Evolutionary conservation across 1,140 invertebrate species (phyloP), one percentile per base, ranked within the genome.

Genomic region (Pachypsylla venusta): DNA sequence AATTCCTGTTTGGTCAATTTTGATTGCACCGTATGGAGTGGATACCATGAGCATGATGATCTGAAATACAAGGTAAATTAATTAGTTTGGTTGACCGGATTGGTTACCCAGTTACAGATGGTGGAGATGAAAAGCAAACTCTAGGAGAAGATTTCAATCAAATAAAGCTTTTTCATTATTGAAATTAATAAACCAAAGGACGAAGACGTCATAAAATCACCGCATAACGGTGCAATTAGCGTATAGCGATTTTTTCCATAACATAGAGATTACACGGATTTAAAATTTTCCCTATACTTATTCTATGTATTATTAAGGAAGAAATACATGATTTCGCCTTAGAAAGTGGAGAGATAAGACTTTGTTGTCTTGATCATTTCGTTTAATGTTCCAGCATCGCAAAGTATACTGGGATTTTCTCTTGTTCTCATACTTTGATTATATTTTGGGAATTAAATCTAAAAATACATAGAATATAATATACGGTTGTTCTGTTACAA

Each of bases 41-140:
- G 79, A 78, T 0, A 78, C 71, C 25, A 83, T 68, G n/a, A 81
- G 63, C 4, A 77, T 78, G 60, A 81, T 78, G 62, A 80, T 74
- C 81, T 83, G 66, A 61, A 58, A 64, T 24, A 35, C 13, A 53
- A 12, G 24, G 12, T 7, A 35, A 16, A 57, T 19, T 24, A 25
- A 55, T 3, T 24, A 14, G 4, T 5, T 24, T 12, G 16, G n/a
- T 25, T 57, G 4, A 22, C 7, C 16, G 10, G 48, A 16, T 39
- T 12, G n/a, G 10, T n/a, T 39, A 39, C 30, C 30, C n/a, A 39
- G 30, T 39, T n/a, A 12, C n/a, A 12, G 30, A 12, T 39, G 26
- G 10, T 39, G 10, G 10, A 39, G n/a, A 12, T 39, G 30, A 39
- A 39, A 39, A 12, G 10, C 10, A n/a, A n/a, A 10, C 10, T 10